These are phyloP conservation scores for Zosterops japonicus DNA, from an alignment of 2,113 vertebrate genomes.

Conservation along the genomic window DNA sequence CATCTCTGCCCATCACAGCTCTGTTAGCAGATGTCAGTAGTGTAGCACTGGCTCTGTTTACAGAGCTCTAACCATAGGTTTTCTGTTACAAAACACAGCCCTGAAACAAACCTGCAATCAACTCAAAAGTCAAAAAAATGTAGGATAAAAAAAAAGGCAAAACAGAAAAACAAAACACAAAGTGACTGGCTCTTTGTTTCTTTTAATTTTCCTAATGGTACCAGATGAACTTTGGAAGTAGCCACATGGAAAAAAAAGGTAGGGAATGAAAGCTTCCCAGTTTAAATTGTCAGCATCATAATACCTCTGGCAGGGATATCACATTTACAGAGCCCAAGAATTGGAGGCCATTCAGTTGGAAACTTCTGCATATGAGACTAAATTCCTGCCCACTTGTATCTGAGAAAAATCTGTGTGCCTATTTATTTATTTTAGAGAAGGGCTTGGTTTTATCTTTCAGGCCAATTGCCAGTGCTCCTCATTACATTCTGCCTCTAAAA, in stretches of 20 bases:
- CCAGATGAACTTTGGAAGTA: not conserved
- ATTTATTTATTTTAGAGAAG: conserved; percentile 29
- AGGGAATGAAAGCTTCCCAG: not conserved
- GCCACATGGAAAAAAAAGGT: not conserved
- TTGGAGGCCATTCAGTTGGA: not conserved
- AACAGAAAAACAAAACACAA: not conserved
- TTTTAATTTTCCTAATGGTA: not conserved
- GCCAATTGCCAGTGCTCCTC: not conserved
- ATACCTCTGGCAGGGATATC: not conserved
- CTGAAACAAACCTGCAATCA: conserved; percentile 25
- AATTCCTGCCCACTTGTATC: not conserved
- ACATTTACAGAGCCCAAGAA: not conserved
- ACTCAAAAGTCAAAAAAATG: not conserved
- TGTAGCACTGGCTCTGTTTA: not conserved
- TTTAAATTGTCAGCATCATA: not conserved
- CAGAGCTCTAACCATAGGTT: not conserved
- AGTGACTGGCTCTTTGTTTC: not conserved
- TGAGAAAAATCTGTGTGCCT: not conserved
- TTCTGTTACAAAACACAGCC: conserved; percentile 17
- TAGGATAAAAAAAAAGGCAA: not conserved
- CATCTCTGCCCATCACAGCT: not conserved
- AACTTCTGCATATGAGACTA: not conserved
- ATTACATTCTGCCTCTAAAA: not conserved
- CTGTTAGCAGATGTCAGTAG: not conserved
- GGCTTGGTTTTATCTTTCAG: conserved; percentile 34